Evolutionary conservation across 2,797 vertebrate genomes (phyloP).

Genomic region (Lerista edwardsae): DNA sequence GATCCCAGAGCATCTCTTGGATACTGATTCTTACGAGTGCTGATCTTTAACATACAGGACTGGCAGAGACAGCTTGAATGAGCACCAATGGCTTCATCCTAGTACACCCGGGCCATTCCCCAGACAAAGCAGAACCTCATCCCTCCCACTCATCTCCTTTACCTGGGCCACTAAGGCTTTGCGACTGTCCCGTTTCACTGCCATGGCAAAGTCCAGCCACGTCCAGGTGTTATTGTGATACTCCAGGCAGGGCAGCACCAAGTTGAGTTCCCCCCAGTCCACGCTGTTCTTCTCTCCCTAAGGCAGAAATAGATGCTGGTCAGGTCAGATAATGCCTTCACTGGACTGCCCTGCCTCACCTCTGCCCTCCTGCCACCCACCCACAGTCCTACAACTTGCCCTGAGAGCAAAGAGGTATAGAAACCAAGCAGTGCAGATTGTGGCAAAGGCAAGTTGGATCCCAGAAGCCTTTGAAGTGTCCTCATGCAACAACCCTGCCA

Average conservation of each 20-base stretch:
- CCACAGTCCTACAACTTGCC: neutral
- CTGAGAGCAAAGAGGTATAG: neutral
- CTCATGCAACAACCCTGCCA: too few relatives aligned
- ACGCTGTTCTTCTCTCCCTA: slow-evolving; percentile 98
- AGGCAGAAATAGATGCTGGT: neutral
- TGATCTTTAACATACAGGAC: too few relatives aligned
- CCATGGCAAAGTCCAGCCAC: slow-evolving; percentile 99
- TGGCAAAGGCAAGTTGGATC: neutral
- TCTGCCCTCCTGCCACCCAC: neutral
- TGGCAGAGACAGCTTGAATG: neutral
- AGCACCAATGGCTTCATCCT: neutral
- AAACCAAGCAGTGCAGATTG: too few relatives aligned
- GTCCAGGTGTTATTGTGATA: slow-evolving; percentile 99
- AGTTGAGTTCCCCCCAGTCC: slow-evolving; percentile 96
- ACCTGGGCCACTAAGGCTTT: slow-evolving; percentile 98
- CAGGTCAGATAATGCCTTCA: too few relatives aligned
- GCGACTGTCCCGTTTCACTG: slow-evolving; percentile 96
- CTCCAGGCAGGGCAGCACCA: slow-evolving; percentile 95
- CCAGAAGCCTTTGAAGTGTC: neutral
- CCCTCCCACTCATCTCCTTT: slow-evolving; percentile 20
- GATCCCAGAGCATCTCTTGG: too few relatives aligned
- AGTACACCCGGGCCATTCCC: neutral
- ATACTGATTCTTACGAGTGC: too few relatives aligned
- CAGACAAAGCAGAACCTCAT: neutral
- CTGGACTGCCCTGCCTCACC: neutral